Base-by-base conservation (phyloP, 2,888 invertebrate species). In the Cataglyphis livida region DNA sequence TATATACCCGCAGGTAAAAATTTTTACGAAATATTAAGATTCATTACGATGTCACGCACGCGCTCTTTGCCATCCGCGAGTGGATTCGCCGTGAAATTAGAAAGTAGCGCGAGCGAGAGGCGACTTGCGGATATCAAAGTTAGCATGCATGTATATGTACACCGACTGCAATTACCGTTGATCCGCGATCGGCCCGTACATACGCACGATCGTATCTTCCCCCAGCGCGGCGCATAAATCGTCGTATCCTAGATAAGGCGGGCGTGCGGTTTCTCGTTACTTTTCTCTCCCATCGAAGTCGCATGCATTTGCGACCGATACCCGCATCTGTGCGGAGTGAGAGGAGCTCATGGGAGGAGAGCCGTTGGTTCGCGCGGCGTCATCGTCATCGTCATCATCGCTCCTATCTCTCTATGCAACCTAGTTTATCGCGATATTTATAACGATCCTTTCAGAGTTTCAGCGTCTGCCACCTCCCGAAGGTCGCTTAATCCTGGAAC, bases 31-130 rank as follows among this genome's bases (percentile, higher is more conserved):
- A 68, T 66, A 48, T 48, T 62, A 32, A 21, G 32, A 57, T 75
- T 25, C 70, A 54, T 51, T 21, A 15, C 66, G 68, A 54, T 38
- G 68, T 68, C 54, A 54, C 64, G 38, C 76, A 18, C 70, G 70
- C 38, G 70, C 38, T 71, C 70, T 48, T 65, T 85, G 79, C 74
- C 59, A 61, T 73, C 68, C 32, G 51, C 64, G 74, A 57, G 65
- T 65, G 74, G 83, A 83, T 85, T 89, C 78, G 68, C 83, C 83
- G 85, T 83, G 89, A 85, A 89, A 88, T 88, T 88, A 88, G 88
- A 88, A 88, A 88, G 88, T 87, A 82, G 76, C 66, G 32, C 59
- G 59, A 66, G 74, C 41, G 51, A 76, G 51, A 76, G 48, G 21
- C 61, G 21, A 48, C 64, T 25, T 32, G 66, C 78, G 79, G 74